A percentile compares a stretch with the other conserved stretches of the same genome.
phyloP scores from a whole-genome alignment of 2,797 vertebrate genomes.

The Bryconaethiops microstoma region DNA sequence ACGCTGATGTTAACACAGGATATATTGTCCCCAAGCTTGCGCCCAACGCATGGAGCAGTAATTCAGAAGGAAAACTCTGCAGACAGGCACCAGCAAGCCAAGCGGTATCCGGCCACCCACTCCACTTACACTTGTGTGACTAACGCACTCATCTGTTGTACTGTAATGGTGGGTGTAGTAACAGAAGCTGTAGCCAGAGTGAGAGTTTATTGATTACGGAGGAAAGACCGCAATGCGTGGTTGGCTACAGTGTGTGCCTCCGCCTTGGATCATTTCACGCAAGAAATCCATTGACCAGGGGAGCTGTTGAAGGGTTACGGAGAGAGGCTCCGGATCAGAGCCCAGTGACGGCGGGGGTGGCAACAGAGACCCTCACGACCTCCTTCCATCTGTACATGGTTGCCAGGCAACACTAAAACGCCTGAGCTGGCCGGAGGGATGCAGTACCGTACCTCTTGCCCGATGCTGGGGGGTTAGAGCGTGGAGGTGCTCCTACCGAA shows the following conservation, averaged over 20 bases:
- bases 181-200: background rate
- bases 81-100: background rate
- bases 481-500: background rate
- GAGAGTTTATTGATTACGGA: conserved; percentile 6
- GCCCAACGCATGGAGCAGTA: background rate
- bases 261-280: background rate
- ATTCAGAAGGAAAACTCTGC: background rate
- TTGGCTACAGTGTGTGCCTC: background rate
- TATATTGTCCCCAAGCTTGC: background rate
- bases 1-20: conserved; percentile 12
- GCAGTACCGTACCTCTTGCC: conserved; percentile 74
- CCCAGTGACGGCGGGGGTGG: conserved; percentile 55
- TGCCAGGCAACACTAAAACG: conserved; percentile 79
- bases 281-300: conserved; percentile 4
- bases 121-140: conserved; percentile 21
- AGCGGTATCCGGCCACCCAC: conserved; percentile 14
- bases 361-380: conserved; percentile 65
- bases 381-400: conserved; percentile 71
- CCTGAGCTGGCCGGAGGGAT: conserved; percentile 74
- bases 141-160: conserved; percentile 34
- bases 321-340: background rate
- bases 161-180: conserved; percentile 31
- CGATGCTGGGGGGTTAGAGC: conserved; percentile 14
- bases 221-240: background rate
- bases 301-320: background rate